Evolutionary conservation across 2,888 invertebrate species (phyloP), one percentile per base, ranked within the genome.

Genomic region (Parnassius smintheus): DNA sequence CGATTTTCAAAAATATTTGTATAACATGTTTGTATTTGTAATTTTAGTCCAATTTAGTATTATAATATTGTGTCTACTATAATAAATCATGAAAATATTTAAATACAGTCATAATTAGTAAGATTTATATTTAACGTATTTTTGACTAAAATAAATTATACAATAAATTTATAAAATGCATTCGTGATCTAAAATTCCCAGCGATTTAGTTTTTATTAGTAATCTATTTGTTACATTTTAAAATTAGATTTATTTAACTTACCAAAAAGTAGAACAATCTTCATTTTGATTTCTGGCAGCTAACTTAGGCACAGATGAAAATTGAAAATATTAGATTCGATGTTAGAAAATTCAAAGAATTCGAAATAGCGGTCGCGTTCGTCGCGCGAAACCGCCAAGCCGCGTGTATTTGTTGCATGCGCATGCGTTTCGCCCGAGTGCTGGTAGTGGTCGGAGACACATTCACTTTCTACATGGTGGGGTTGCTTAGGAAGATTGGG

Each of bases 401-500:
- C 90, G 90, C 90, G 84, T 91, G 77, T 91, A 88, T 76, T 73
- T 64, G 54, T 57, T 72, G 67, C 65, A 73, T 78, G 70, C 77
- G 78, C 79, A 75, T 75, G 69, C 68, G 76, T 75, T 72, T 70
- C 67, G 71, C 59, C 64, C 68, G 65, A 65, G 68, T 64, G 69
- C 68, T 66, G 76, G 78, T 49, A 13, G 42, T 59, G 58, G 76
- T 73, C 72, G 74, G 68, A 49, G 66, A 65, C 76, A 83, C 91
- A 77, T 90, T 91, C 91, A 91, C 91, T 91, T 91, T 91, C 91
- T 88, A 88, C 75, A 76, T 87, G 88, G 90, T 82, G 90, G 88
- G 88, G 89, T 75, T 75, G 74, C 71, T 78, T 49, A 75, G 85
- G 82, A 83, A 72, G 72, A 79, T 70, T 77, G 83, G 89, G 84